A percentile compares a stretch with the other conserved stretches of the same genome.
Conservation (phyloP, 2,888 invertebrate species). For the Pachycephus smyrnensis region DNA sequence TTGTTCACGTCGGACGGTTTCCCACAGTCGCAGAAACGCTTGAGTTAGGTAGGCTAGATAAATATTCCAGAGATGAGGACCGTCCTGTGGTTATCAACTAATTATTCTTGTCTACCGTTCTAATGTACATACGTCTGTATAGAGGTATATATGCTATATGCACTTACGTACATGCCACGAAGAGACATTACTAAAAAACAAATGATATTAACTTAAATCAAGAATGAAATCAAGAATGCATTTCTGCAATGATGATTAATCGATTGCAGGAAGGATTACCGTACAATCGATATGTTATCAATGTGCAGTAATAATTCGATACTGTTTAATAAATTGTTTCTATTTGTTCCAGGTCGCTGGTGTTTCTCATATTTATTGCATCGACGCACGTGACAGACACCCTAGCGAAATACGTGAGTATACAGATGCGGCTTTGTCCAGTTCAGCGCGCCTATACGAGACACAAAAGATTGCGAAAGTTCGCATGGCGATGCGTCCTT, state of each 20-base stretch:
- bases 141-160: background rate
- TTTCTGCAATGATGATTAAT: background rate
- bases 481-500: background rate
- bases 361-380: conserved; percentile 72
- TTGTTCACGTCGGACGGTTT: background rate
- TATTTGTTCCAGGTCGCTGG: conserved; percentile 73
- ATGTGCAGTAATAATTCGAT: background rate
- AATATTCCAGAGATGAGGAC: background rate
- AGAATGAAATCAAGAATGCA: background rate
- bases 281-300: background rate
- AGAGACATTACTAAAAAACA: background rate
- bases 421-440: background rate
- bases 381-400: conserved; percentile 69
- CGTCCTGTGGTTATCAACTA: background rate
- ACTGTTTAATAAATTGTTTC: background rate
- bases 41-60: background rate
- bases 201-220: background rate
- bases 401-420: conserved; percentile 75
- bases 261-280: background rate
- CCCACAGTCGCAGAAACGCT: background rate
- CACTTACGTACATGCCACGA: background rate
- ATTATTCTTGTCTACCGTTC: background rate
- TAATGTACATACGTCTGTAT: background rate
- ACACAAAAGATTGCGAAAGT: conserved; percentile 5
- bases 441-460: background rate